phyloP scores from a whole-genome alignment of 1,140 invertebrate species.

The Platyscapa corneri region DNA sequence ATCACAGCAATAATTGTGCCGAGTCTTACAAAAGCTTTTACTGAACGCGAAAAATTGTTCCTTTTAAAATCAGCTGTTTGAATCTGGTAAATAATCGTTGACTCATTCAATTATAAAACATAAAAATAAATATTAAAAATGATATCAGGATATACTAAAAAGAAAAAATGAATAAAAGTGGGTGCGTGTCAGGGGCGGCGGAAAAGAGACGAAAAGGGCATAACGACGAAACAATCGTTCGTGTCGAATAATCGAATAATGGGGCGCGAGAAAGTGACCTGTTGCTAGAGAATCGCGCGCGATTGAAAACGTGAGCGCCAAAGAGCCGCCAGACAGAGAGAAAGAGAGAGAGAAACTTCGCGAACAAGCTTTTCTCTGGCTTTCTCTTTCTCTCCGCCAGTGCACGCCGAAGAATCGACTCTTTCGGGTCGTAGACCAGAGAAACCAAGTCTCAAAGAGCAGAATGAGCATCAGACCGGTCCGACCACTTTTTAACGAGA shows the following conservation, averaged over 20 bases:
- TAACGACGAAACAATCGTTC: conserved; percentile 41
- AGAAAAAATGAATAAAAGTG: neutral
- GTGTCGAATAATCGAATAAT: conserved; percentile 43
- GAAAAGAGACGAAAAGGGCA: conserved; percentile 13
- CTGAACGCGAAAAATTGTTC: no score
- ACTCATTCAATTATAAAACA: no score
- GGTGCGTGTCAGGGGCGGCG: neutral
- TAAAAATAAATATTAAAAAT: no score
- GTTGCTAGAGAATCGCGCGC: conserved; percentile 33
- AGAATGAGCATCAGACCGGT: conserved; percentile 72
- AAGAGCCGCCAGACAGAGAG: neutral
- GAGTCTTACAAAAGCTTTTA: no score
- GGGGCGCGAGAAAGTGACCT: conserved; percentile 41
- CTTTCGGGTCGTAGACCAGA: conserved; percentile 72
- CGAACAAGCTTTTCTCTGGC: neutral
- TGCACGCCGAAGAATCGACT: conserved; percentile 62
- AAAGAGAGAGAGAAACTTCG: neutral
- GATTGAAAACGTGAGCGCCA: conserved; percentile 37
- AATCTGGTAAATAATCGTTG: no score
- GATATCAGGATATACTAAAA: no score
- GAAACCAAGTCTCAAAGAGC: conserved; percentile 67
- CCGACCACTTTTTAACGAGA: conserved; percentile 75
- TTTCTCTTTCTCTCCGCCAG: conserved; percentile 23
- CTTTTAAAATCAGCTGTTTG: no score
- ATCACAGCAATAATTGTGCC: no score